Evolutionary conservation across 2,888 invertebrate species (phyloP).

Genomic region (Caenorhabditis wallacei): DNA sequence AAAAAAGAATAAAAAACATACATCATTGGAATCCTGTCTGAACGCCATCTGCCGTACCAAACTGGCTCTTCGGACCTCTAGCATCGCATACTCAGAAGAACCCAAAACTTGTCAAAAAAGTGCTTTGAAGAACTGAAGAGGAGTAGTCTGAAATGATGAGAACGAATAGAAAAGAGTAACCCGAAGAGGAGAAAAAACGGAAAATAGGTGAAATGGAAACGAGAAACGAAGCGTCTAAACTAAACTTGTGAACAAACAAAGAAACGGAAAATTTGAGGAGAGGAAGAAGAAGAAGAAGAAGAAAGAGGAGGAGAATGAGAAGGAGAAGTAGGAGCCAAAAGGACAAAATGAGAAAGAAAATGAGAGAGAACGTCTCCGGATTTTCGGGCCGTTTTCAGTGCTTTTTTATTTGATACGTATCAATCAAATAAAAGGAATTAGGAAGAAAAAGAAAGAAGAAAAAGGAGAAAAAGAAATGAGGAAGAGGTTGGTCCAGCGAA

Average conservation of each 20-base stretch:
- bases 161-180: slow-evolving; percentile 9
- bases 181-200: slow-evolving; percentile 6
- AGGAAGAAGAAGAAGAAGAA: not conserved
- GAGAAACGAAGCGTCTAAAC: slow-evolving; percentile 34
- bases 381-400: slow-evolving; percentile 9
- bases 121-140: slow-evolving; percentile 17
- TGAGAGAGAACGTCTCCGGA: slow-evolving; percentile 45
- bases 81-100: slow-evolving; percentile 61
- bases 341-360: not conserved
- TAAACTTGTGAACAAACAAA: slow-evolving; percentile 58
- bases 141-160: slow-evolving; percentile 25
- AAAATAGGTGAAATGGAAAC: slow-evolving; percentile 37
- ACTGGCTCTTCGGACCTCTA: slow-evolving; percentile 72
- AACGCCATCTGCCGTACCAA: slow-evolving; percentile 74
- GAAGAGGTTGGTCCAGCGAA: slow-evolving; percentile 18
- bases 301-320: not conserved
- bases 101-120: slow-evolving; percentile 6
- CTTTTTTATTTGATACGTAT: slow-evolving; percentile 40
- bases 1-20: slow-evolving; percentile 34
- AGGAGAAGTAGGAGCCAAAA: not conserved
- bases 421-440: slow-evolving; percentile 49
- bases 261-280: not conserved
- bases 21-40: slow-evolving; percentile 74
- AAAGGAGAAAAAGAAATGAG: slow-evolving; percentile 33
- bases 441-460: slow-evolving; percentile 15